Percentiles rank a stretch among this genome's conserved stretches.
Evolutionary conservation across 2,888 invertebrate genomes (phyloP).

Genomic region (Emesis castigata): DNA sequence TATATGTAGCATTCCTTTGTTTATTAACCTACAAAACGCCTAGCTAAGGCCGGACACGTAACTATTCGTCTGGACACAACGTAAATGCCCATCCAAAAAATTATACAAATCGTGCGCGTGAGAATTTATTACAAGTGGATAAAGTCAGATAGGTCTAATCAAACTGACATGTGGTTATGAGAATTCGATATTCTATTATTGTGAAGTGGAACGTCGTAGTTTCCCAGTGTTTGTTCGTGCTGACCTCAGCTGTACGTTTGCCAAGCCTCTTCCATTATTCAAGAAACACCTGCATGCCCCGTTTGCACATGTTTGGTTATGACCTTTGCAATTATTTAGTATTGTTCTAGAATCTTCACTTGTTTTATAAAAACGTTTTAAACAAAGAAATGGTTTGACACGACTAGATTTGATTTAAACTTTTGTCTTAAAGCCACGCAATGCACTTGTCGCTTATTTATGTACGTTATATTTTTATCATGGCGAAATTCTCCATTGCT

Average conservation of each 20-base stretch:
- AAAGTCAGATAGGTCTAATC: background rate
- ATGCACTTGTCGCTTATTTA: too few relatives aligned
- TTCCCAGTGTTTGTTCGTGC: background rate
- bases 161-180: background rate
- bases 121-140: background rate
- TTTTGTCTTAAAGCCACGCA: too few relatives aligned
- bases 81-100: too few relatives aligned
- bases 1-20: too few relatives aligned
- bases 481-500: too few relatives aligned
- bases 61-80: too few relatives aligned
- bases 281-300: background rate
- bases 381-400: too few relatives aligned
- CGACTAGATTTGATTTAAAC: too few relatives aligned
- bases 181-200: background rate
- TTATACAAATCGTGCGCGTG: background rate
- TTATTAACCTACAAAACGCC: too few relatives aligned
- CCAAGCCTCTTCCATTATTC: background rate
- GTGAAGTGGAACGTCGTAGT: background rate
- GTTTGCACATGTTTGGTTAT: background rate
- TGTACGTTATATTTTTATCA: too few relatives aligned
- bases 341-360: background rate
- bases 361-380: too few relatives aligned
- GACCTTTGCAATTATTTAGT: background rate
- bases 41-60: too few relatives aligned
- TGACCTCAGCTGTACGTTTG: slow-evolving; percentile 1